Evolutionary conservation across 2,888 invertebrate species (phyloP).

Genomic region (Orthonevra nobilis): DNA sequence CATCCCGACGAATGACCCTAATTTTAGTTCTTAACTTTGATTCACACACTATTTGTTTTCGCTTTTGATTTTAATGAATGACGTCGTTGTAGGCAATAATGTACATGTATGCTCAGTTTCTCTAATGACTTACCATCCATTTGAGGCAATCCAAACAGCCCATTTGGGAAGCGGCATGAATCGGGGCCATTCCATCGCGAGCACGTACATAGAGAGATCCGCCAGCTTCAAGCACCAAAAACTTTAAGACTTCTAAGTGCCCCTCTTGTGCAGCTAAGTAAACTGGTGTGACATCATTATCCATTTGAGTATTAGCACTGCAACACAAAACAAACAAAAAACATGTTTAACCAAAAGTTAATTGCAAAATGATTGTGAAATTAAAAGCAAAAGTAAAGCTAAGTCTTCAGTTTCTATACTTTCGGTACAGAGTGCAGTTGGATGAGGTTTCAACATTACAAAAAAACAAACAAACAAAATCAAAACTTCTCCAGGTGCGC

Average conservation of each 20-base stretch:
- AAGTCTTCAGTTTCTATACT: too few relatives aligned
- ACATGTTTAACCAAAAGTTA: too few relatives aligned
- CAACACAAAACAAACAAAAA: conserved; percentile 75
- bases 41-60: neutral
- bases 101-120: too few relatives aligned
- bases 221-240: conserved; percentile 90
- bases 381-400: conserved; percentile 6
- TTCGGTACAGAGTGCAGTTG: too few relatives aligned
- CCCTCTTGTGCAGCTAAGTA: conserved; percentile 95
- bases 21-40: too few relatives aligned
- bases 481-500: too few relatives aligned
- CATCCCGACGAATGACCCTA: too few relatives aligned
- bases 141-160: conserved; percentile 92
- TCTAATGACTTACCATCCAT: conserved; percentile 87
- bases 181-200: conserved; percentile 94
- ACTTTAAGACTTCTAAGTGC: conserved; percentile 91
- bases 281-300: conserved; percentile 94
- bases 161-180: conserved; percentile 95
- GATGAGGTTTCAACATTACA: too few relatives aligned
- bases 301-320: conserved; percentile 95
- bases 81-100: too few relatives aligned
- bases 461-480: too few relatives aligned
- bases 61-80: too few relatives aligned
- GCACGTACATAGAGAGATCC: conserved; percentile 91
- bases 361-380: conserved; percentile 29